phyloP scores from a whole-genome alignment of 1,140 invertebrate genomes.

The Drosophila elegans region DNA sequence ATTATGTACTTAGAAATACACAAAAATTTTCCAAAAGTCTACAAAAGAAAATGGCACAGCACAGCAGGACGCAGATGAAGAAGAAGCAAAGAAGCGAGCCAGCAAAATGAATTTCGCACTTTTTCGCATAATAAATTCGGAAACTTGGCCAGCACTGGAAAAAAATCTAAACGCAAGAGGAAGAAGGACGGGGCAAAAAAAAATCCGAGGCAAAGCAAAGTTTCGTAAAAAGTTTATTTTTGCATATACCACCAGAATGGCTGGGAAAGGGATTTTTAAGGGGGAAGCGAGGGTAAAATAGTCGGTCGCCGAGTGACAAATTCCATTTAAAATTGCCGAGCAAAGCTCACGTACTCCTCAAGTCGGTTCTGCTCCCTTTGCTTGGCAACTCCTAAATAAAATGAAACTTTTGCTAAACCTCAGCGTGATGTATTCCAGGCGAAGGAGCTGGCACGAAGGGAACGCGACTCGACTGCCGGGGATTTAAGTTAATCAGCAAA shows the following conservation, averaged over 20 bases:
- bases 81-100: constrained; percentile 49
- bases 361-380: constrained; percentile 11
- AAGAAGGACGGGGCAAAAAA: constrained; percentile 19
- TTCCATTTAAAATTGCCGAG: constrained; percentile 84
- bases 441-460: constrained; percentile 13
- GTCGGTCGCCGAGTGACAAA: constrained; percentile 77
- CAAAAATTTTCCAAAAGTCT: constrained; percentile 77
- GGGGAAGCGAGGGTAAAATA: constrained; percentile 19
- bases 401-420: constrained; percentile 77
- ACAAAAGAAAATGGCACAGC: constrained; percentile 77
- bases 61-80: constrained; percentile 60
- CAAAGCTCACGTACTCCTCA: constrained; percentile 73
- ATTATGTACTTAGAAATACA: constrained; percentile 84
- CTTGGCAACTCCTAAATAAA: constrained; percentile 66
- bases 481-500: constrained; percentile 83
- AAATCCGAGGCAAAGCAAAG: constrained; percentile 61
- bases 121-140: constrained; percentile 85
- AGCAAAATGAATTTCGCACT: constrained; percentile 85
- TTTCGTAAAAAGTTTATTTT: constrained; percentile 83
- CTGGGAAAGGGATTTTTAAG: no score
- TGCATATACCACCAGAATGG: constrained; percentile 59
- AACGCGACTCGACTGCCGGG: constrained; percentile 40
- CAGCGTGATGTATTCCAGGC: constrained; percentile 73
- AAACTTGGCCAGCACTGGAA: constrained; percentile 75
- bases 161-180: constrained; percentile 42